phyloP scores from a whole-genome alignment of 2,797 vertebrate genomes.

The Anableps anableps region DNA sequence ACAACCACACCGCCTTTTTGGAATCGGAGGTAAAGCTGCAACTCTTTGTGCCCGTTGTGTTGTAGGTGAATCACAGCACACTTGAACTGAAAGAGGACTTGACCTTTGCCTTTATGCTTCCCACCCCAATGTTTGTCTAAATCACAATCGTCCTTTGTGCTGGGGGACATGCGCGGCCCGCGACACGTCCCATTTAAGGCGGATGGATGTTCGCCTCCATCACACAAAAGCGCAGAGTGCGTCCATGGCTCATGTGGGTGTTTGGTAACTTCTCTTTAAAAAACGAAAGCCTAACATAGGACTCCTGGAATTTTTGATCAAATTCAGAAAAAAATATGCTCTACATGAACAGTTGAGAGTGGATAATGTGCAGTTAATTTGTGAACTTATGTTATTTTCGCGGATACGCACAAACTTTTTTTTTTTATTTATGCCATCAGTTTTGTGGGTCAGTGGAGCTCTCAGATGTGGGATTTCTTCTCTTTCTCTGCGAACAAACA shows the following conservation, averaged over 20 bases:
- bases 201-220: slow-evolving; percentile 90
- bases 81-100: slow-evolving; percentile 96
- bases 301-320: neutral
- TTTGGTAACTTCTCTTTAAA: slow-evolving; percentile 82
- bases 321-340: neutral
- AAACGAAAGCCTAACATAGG: neutral
- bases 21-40: slow-evolving; percentile 70
- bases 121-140: slow-evolving; percentile 96
- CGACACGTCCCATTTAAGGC: slow-evolving; percentile 92
- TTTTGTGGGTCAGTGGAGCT: slow-evolving; percentile 47
- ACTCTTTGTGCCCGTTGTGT: slow-evolving; percentile 91
- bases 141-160: slow-evolving; percentile 98
- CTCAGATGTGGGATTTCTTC: slow-evolving; percentile 42
- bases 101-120: slow-evolving; percentile 97
- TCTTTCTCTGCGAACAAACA: slow-evolving; percentile 26
- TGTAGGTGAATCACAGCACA: slow-evolving; percentile 95
- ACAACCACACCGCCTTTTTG: slow-evolving; percentile 57
- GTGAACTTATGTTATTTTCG: neutral
- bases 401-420: neutral
- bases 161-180: slow-evolving; percentile 88
- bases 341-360: neutral
- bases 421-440: slow-evolving; percentile 48
- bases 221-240: slow-evolving; percentile 83
- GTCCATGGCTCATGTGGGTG: slow-evolving; percentile 84
- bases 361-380: neutral